A percentile compares a stretch with the other conserved stretches of the same genome.
These are phyloP conservation scores for Alfaro cultratus DNA, from an alignment of 2,797 vertebrate species.

Conservation along the genomic window DNA sequence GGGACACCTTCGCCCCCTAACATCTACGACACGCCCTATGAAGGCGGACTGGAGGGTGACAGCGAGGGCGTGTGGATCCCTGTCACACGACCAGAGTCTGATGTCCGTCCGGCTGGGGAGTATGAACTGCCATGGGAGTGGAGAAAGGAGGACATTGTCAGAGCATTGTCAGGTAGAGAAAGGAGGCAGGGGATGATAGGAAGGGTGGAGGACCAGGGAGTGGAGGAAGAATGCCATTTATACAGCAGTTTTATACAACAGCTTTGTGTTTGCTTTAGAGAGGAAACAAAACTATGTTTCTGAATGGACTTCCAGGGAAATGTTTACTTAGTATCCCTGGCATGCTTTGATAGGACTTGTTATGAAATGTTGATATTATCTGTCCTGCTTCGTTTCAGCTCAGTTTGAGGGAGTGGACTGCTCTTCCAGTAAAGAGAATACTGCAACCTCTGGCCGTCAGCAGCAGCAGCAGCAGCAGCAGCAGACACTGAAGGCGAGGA, in stretches of 20 bases:
- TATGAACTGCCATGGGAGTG: constrained; percentile 98
- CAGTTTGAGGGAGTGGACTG: constrained; percentile 91
- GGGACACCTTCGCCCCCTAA: constrained; percentile 76
- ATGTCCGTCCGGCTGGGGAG: constrained; percentile 87
- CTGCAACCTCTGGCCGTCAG: constrained; percentile 48
- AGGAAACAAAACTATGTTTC: constrained; percentile 55
- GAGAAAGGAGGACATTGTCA: constrained; percentile 95
- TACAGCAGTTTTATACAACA: constrained; percentile 47
- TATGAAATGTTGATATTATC: constrained; percentile 53
- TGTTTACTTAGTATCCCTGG: constrained; percentile 58
- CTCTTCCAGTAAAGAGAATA: constrained; percentile 82
- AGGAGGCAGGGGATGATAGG: constrained; percentile 38
- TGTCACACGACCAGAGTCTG: constrained; percentile 86
- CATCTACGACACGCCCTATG: constrained; percentile 92
- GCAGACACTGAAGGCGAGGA: constrained; percentile 86
- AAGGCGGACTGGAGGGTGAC: constrained; percentile 80
- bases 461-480: constrained; percentile 57
- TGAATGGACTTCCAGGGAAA: constrained; percentile 54
- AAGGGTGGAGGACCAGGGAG: constrained; percentile 51
- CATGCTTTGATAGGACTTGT: constrained; percentile 43
- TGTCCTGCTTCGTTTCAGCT: constrained; percentile 75
- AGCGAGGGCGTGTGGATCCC: constrained; percentile 79
- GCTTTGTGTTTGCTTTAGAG: constrained; percentile 57
- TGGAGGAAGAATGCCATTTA: constrained; percentile 68
- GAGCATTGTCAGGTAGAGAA: constrained; percentile 88